Base-by-base conservation (phyloP, 2,113 vertebrate species). In the Lagopus leucura region DNA sequence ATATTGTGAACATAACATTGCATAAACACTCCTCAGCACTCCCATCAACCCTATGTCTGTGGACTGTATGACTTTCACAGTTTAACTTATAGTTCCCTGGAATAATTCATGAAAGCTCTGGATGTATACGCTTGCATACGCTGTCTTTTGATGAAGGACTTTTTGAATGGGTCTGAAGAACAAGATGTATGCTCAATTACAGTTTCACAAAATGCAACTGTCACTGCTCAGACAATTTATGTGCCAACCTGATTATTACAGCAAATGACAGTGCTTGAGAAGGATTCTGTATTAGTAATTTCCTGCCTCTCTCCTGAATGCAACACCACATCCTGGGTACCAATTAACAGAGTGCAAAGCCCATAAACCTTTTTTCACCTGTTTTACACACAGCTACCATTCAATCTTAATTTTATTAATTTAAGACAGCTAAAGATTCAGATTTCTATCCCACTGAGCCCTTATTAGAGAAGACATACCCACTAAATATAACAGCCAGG, bases 1-100 rank as follows among this genome's bases (percentile, higher is more conserved):
- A 0, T 52, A 69, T 7, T 36, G 67, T 40, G 88, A 88, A 75
- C 0, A 1, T 2, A 48, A 50, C 32, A n/a, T 7, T 40, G 43
- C 45, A 82, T 36, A 65, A 65, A 57, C 19, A n/a, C 55, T n/a
- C 30, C 5, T 0, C 45, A 50, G 24, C 27, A 43, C 15, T 73
- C 52, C 52, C 47, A 83, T 25, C 50, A 60, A 16, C 40, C 76
- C 47, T 38, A 13, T 32, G 43, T 50, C 43, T 87, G 28, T 20
- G 0, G 0, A 28, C n/a, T 52, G 48, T 36, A 42, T 52, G 36
- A 34, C 54, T 81, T 40, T 28, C 45, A 61, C 40, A 43, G 18
- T 32, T 42, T 21, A 30, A 24, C 25, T 18, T 1, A 43, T 0
- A 80, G 32, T 8, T 74, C n/a, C 55, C 57, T 80, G 11, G 85